Evolutionary conservation across 2,888 invertebrate species (phyloP).

Genomic region (Lysandra bellargus): DNA sequence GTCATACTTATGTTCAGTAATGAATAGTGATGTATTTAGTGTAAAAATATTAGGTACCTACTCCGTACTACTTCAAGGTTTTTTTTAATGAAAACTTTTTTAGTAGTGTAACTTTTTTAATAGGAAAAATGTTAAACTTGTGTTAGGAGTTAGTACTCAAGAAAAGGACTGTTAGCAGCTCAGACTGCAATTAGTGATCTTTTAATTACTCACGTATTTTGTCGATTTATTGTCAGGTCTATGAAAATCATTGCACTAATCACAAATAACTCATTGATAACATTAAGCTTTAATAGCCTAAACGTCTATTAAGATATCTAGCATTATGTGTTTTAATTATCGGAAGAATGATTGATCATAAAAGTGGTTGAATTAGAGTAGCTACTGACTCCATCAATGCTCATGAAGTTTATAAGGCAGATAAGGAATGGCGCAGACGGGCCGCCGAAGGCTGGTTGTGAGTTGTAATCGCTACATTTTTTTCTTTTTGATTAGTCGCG

Average conservation of each 20-base stretch:
- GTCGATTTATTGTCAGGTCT: neutral
- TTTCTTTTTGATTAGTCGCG: neutral
- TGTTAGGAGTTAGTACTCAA: neutral
- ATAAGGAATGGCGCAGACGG: constrained; percentile 63
- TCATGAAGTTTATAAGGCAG: constrained; percentile 75
- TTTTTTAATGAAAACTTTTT: too few species aligned
- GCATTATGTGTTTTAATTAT: constrained; percentile 51
- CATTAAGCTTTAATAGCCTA: constrained; percentile 6
- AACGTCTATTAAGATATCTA: constrained; percentile 27
- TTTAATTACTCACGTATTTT: neutral
- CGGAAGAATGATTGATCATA: constrained; percentile 48
- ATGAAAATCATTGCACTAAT: neutral
- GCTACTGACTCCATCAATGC: constrained; percentile 62
- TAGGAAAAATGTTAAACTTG: neutral
- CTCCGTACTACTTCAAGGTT: too few species aligned
- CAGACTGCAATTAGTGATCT: neutral
- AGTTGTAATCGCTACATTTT: neutral
- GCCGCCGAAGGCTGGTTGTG: neutral
- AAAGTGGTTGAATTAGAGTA: constrained; percentile 57
- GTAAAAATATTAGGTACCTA: too few species aligned
- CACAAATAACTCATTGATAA: constrained; percentile 12
- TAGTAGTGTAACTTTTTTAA: too few species aligned
- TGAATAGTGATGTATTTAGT: too few species aligned
- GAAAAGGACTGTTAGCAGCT: neutral
- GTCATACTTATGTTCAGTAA: too few species aligned